These are phyloP conservation scores for Pseudoatta argentina DNA, from an alignment of 1,140 invertebrate genomes.

Conservation along the genomic window DNA sequence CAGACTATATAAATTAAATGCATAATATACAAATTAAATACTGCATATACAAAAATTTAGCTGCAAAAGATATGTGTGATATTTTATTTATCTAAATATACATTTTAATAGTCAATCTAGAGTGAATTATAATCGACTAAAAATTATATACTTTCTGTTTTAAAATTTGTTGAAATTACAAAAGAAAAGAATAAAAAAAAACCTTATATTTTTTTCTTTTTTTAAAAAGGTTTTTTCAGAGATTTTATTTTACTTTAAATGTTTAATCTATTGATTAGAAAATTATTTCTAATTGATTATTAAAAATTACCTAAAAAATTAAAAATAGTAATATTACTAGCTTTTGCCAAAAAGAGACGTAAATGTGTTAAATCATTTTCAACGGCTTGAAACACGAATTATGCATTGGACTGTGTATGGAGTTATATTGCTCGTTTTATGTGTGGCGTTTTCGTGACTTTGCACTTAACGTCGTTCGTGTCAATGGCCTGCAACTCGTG, in stretches of 20 bases:
- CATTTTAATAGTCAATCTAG: too few relatives aligned
- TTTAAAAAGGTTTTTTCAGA: too few relatives aligned
- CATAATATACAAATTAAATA: background rate
- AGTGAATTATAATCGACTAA: too few relatives aligned
- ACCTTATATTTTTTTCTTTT: too few relatives aligned
- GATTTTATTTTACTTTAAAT: background rate
- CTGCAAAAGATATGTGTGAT: too few relatives aligned
- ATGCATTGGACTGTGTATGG: background rate
- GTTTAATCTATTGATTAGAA: background rate
- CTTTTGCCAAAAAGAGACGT: background rate
- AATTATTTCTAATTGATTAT: background rate
- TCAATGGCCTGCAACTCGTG: conserved; percentile 36
- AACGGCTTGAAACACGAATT: conserved; percentile 13
- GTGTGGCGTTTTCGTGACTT: conserved; percentile 42
- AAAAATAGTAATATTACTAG: background rate
- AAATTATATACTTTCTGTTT: background rate
- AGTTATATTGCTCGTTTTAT: conserved; percentile 11
- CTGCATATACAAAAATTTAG: too few relatives aligned
- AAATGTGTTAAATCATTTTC: conserved; percentile 20
- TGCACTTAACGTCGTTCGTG: conserved; percentile 38
- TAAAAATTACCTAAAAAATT: background rate
- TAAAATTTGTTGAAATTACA: background rate
- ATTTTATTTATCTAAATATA: too few relatives aligned
- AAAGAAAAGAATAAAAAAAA: background rate
- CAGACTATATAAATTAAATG: background rate